Conservation (phyloP, 2,797 vertebrate genomes). For the Semaprochilodus insignis region DNA sequence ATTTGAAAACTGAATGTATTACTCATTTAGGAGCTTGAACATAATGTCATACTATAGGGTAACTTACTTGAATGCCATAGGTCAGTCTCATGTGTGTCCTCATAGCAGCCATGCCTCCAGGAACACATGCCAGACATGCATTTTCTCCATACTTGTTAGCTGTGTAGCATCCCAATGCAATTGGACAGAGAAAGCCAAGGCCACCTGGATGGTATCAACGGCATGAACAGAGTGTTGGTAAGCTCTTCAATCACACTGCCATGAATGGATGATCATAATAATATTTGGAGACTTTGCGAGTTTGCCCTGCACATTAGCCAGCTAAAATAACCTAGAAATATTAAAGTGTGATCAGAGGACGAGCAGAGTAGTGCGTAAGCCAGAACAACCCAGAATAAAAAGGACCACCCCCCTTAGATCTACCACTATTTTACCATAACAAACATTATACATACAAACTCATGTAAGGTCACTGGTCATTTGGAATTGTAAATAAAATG, state of each 20-base stretch:
- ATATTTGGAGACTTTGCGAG: not conserved
- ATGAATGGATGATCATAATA: not conserved
- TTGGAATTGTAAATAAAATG: no score
- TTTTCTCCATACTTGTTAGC: slow-evolving; percentile 83
- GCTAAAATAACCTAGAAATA: not conserved
- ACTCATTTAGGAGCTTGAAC: not conserved
- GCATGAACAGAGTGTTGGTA: not conserved
- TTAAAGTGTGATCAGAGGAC: not conserved
- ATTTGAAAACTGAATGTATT: not conserved
- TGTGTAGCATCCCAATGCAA: slow-evolving; percentile 77
- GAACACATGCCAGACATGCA: slow-evolving; percentile 75
- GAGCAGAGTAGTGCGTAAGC: no score
- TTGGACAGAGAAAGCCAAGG: slow-evolving; percentile 76
- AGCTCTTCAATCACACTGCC: not conserved
- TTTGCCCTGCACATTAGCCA: not conserved
- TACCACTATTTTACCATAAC: no score
- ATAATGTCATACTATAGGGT: not conserved
- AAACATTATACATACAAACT: no score
- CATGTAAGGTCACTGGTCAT: no score
- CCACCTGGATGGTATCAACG: slow-evolving; percentile 69
- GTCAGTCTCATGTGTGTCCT: slow-evolving; percentile 88
- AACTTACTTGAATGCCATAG: slow-evolving; percentile 81
- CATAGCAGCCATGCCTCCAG: slow-evolving; percentile 81
- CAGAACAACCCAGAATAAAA: no score
- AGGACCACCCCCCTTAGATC: no score